Conservation (phyloP, 2,888 invertebrate genomes). For the Homarus gammarus region DNA sequence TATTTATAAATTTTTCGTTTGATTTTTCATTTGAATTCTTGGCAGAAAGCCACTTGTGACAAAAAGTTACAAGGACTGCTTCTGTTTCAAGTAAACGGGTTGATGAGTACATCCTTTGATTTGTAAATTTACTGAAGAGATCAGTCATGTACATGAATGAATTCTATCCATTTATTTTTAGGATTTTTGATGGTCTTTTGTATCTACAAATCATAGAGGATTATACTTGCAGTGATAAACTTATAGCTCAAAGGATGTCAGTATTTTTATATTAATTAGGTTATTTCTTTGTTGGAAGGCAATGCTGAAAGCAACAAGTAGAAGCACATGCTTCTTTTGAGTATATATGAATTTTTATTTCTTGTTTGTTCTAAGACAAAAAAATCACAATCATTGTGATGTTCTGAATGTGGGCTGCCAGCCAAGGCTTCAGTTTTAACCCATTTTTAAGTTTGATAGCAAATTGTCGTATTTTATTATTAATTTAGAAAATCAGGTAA, state of each 20-base stretch:
- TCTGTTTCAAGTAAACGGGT: not conserved
- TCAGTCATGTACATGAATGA: not conserved
- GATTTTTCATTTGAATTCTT: constrained; percentile 10
- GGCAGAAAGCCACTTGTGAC: constrained; percentile 10
- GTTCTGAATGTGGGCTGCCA: constrained; percentile 52
- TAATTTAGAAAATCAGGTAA: not conserved
- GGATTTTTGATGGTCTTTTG: not conserved
- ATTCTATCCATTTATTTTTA: not conserved
- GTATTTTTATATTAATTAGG: constrained; percentile 22
- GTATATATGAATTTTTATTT: constrained; percentile 28
- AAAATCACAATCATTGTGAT: constrained; percentile 32
- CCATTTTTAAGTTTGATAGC: constrained; percentile 5
- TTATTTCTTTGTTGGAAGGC: constrained; percentile 18
- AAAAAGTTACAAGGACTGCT: constrained; percentile 7
- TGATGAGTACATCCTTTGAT: constrained; percentile 23
- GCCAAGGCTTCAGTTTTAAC: constrained; percentile 26
- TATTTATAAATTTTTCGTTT: not conserved
- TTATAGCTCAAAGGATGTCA: constrained; percentile 38
- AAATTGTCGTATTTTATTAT: not conserved
- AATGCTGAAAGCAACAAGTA: constrained; percentile 23
- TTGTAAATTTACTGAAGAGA: not conserved
- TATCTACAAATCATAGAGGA: not conserved
- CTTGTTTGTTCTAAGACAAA: constrained; percentile 8
- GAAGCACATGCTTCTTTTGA: constrained; percentile 44
- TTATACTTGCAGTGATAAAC: not conserved